phyloP scores from a whole-genome alignment of 2,797 vertebrate genomes.

The Coracias cyanogaster region DNA sequence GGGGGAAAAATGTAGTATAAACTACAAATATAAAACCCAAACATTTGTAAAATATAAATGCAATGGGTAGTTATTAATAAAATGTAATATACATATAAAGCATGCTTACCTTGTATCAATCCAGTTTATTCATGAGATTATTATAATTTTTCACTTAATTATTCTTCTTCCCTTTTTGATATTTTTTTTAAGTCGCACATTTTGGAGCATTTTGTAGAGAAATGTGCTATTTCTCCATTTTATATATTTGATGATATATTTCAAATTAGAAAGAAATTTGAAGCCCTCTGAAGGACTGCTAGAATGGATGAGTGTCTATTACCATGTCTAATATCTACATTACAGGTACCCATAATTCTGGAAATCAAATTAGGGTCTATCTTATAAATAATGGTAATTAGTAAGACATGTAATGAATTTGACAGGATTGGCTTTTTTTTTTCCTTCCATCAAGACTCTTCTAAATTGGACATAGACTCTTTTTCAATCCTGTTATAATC shows the following conservation, averaged over 20 bases:
- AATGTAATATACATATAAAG: neutral
- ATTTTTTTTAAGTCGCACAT: neutral
- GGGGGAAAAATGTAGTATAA: neutral
- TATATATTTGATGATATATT: neutral
- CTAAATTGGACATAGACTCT: neutral
- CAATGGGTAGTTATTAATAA: neutral
- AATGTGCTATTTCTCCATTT: fast-evolving
- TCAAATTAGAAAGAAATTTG: neutral
- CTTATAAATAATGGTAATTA: neutral
- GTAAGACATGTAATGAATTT: neutral
- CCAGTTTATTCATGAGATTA: neutral
- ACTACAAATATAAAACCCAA: neutral
- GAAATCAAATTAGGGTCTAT: neutral
- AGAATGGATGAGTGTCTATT: neutral
- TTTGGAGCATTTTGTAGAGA: neutral
- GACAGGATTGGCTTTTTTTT: neutral
- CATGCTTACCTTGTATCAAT: neutral
- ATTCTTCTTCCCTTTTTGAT: neutral
- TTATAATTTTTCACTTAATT: neutral
- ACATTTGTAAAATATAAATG: neutral
- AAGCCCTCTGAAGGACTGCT: neutral
- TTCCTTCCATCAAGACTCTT: neutral
- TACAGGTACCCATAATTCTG: neutral
- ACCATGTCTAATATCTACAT: neutral
- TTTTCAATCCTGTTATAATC: neutral